Percentiles rank a stretch among this genome's conserved stretches.
Evolutionary conservation across 2,797 vertebrate species (phyloP).

Genomic region (Trachops cirrhosus): DNA sequence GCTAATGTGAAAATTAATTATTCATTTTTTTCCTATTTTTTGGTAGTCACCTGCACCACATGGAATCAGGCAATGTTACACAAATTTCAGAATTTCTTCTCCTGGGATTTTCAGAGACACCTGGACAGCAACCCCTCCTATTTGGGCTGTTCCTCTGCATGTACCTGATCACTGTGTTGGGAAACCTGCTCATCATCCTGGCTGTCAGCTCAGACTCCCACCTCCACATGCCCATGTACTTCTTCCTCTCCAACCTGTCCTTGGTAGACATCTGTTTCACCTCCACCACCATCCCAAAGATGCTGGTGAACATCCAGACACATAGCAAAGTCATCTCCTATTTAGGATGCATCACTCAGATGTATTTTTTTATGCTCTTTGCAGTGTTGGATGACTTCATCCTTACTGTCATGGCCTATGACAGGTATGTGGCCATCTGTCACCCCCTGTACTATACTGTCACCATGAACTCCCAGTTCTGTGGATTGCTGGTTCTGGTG

Average conservation of each 20-base stretch:
- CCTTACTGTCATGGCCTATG: constrained; percentile 68
- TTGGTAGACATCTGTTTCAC: constrained; percentile 36
- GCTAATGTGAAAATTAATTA: background rate
- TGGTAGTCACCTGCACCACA: background rate
- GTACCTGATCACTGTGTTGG: constrained; percentile 51
- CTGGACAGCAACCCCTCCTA: background rate
- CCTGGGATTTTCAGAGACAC: constrained; percentile 41
- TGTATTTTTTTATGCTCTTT: constrained; percentile 60
- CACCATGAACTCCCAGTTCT: constrained; percentile 44
- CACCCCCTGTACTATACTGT: constrained; percentile 55
- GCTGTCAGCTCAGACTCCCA: constrained; percentile 5
- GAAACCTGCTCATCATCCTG: constrained; percentile 59
- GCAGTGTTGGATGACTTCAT: constrained; percentile 49
- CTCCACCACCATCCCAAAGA: background rate
- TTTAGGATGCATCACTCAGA: background rate
- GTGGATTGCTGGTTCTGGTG: background rate
- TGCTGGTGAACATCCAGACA: background rate
- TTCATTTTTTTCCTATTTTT: background rate
- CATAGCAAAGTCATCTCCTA: background rate
- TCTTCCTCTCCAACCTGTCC: constrained; percentile 64
- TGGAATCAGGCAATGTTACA: constrained; percentile 55
- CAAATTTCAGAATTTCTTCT: constrained; percentile 44
- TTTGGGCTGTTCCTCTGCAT: constrained; percentile 49
- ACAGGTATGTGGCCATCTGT: constrained; percentile 67
- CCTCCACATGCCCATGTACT: constrained; percentile 74